Evolutionary conservation across 2,888 invertebrate genomes (phyloP).

Genomic region (Apodemia mormo): DNA sequence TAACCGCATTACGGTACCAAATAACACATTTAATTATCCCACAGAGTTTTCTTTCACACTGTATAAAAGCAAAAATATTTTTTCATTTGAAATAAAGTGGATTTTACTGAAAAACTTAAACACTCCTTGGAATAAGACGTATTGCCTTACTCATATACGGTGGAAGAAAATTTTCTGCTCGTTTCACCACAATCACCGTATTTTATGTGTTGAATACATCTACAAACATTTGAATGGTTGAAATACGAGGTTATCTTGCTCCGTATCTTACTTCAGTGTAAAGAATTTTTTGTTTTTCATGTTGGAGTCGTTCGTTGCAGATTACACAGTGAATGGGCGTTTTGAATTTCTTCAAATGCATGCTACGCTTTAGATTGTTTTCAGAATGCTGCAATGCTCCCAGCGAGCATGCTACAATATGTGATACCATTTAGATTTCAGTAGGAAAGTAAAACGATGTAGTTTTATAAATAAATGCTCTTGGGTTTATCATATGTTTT

Average conservation of each 20-base stretch:
- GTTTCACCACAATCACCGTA: slow-evolving; percentile 7
- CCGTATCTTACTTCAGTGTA: slow-evolving; percentile 10
- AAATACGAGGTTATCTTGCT: slow-evolving; percentile 13
- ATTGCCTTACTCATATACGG: neutral
- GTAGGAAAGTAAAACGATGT: neutral
- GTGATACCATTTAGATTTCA: slow-evolving; percentile 8
- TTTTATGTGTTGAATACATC: slow-evolving; percentile 14
- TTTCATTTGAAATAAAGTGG: neutral
- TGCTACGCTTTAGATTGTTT: slow-evolving; percentile 15
- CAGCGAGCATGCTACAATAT: slow-evolving; percentile 10
- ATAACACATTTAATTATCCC: too few relatives aligned
- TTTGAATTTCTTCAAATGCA: slow-evolving; percentile 16
- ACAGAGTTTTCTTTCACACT: too few relatives aligned
- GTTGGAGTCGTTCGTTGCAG: slow-evolving; percentile 14
- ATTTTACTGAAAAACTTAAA: neutral
- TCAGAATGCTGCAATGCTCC: slow-evolving; percentile 7
- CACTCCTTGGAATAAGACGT: neutral
- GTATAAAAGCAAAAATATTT: too few relatives aligned
- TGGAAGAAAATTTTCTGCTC: slow-evolving; percentile 13
- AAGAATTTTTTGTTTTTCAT: slow-evolving; percentile 11
- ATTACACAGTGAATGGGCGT: slow-evolving; percentile 12
- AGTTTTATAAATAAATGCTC: slow-evolving; percentile 1
- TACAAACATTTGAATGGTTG: slow-evolving; percentile 14
- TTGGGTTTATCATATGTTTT: neutral
- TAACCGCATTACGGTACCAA: too few relatives aligned